Conservation (phyloP, 2,888 invertebrate genomes). For the Spilarctia lutea region DNA sequence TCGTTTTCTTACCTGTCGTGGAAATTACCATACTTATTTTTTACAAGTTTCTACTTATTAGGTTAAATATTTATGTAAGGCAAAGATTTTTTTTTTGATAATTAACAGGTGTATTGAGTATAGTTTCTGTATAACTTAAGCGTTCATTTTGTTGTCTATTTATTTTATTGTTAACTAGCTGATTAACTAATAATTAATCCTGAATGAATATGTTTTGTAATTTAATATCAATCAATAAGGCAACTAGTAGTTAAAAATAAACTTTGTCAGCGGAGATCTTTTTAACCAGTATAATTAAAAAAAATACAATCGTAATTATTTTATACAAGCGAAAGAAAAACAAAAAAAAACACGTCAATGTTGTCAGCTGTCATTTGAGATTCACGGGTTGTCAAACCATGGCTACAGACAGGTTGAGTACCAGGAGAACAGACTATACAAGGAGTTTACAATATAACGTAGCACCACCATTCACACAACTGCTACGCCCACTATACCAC, state of each 20-base stretch:
- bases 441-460: constrained; percentile 45
- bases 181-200: background rate
- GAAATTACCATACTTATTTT: background rate
- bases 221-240: background rate
- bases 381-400: constrained; percentile 82
- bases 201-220: background rate
- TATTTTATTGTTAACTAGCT: background rate
- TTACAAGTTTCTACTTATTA: background rate
- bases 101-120: background rate
- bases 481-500: constrained; percentile 1
- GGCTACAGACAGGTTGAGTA: constrained; percentile 79
- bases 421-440: constrained; percentile 65
- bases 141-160: background rate
- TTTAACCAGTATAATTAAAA: no score
- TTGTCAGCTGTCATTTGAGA: constrained; percentile 76
- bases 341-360: constrained; percentile 31
- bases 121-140: background rate
- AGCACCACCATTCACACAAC: constrained; percentile 33
- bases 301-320: no score
- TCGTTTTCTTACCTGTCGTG: constrained; percentile 38
- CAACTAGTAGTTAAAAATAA: background rate
- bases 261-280: background rate
- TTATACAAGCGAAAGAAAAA: background rate
- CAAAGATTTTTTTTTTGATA: background rate
- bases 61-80: background rate